Evolutionary conservation across 2,888 invertebrate species (phyloP), one percentile per base, ranked within the genome.

Genomic region (Cataglyphis livida): DNA sequence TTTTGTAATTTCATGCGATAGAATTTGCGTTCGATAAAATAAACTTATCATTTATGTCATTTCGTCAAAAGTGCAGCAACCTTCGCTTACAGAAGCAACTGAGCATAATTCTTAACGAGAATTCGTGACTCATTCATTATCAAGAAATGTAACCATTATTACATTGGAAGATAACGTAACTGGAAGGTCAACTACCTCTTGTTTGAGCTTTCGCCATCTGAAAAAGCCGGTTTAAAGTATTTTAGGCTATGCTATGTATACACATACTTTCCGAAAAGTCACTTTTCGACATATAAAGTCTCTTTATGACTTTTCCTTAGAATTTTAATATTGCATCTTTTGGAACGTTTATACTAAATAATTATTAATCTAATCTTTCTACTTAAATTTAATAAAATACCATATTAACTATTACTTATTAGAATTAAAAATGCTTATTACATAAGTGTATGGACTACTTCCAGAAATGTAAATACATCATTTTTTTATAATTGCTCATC

Each of bases 91-190:
- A 68, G 32, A 83, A 76, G 65, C 70, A 64, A 70, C 57, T 74
- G 61, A 81, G 54, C 59, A 65, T 83, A 84, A 79, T 82, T 73
- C 74, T 68, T 81, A 81, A 84, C 76, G 83, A 83, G 75, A 86
- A 81, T 25, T 81, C 25, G 81, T 87, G 84, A 88, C 61, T 85
- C 85, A 88, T 66, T 82, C 62, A 59, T 83, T 85, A 68, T 66
- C 75, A 10, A 71, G 78, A 44, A 51, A 38, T 51, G 64, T 15
- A 70, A 64, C 61, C 62, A 78, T 81, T 84, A 84, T 81, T 84
- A 81, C 68, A 81, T 85, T 61, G 12, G 57, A 71, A 81, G 84
- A 85, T 85, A 85, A 81, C 81, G 32, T 62, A 73, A 73, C 68
- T 79, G 57, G 21, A 51, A 74, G 82, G 65, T 81, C 85, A 65